These are phyloP conservation scores for Ctena decussata DNA, from an alignment of 2,888 invertebrate species.

Conservation along the genomic window DNA sequence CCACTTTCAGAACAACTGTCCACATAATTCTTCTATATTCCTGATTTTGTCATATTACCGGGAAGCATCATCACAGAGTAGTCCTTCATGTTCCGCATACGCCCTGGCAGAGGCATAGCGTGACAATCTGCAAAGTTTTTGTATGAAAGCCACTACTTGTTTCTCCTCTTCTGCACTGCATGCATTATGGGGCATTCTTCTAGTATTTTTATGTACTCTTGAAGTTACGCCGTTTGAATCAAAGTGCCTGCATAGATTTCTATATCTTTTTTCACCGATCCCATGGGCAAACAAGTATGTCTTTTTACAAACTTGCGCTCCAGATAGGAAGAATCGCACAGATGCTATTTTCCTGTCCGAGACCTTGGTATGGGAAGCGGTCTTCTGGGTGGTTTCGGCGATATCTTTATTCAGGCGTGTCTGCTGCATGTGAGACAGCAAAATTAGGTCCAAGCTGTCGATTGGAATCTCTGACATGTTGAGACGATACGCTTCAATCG, in stretches of 20 bases:
- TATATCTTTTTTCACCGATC: not conserved
- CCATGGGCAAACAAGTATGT: not conserved
- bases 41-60: not conserved
- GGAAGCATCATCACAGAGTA: not conserved
- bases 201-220: not conserved
- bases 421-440: not conserved
- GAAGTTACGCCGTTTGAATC: not conserved
- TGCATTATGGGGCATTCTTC: not conserved
- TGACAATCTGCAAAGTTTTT: not conserved
- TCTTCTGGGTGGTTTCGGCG: not conserved
- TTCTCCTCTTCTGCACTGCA: not conserved
- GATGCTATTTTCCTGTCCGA: not conserved
- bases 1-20: not conserved
- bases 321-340: not conserved
- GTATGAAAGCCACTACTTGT: not conserved
- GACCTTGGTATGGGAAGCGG: not conserved
- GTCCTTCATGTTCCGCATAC: slow-evolving; percentile 2
- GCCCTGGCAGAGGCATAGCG: not conserved
- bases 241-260: not conserved
- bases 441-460: not conserved
- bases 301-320: not conserved
- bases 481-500: not conserved
- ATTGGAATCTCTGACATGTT: not conserved
- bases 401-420: not conserved
- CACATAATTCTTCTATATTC: not conserved